Conservation (phyloP, 1,140 invertebrate species). For the Brachystomella parvula region DNA sequence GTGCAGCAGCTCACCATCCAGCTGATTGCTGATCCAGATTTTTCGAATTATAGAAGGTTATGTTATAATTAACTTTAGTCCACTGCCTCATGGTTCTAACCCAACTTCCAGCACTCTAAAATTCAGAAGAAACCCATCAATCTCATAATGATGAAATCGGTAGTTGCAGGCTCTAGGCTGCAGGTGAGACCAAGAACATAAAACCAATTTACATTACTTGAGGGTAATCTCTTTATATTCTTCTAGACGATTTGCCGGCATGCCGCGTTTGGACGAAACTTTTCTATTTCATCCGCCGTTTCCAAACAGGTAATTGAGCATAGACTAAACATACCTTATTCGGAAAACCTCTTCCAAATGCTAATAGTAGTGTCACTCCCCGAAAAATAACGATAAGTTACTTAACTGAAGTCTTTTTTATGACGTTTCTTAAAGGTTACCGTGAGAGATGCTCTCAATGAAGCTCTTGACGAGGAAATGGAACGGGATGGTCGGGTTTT, state of each 20-base stretch:
- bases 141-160: background rate
- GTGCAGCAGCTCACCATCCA: too few relatives aligned
- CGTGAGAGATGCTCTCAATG: constrained; percentile 93
- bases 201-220: background rate
- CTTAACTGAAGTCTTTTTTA: background rate
- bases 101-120: too few relatives aligned
- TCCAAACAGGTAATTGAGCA: constrained; percentile 27
- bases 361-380: background rate
- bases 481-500: constrained; percentile 89
- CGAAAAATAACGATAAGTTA: background rate
- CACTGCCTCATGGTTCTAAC: too few relatives aligned
- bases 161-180: background rate
- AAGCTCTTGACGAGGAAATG: constrained; percentile 95
- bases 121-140: too few relatives aligned
- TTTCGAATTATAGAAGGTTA: too few relatives aligned
- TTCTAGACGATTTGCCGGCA: constrained; percentile 24
- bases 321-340: background rate
- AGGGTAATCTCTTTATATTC: background rate
- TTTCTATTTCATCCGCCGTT: constrained; percentile 24
- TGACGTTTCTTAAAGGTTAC: constrained; percentile 56
- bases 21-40: too few relatives aligned
- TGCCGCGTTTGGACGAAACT: constrained; percentile 25
- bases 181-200: background rate
- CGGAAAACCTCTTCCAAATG: background rate
- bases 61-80: too few relatives aligned